Evolutionary conservation across 1,140 invertebrate species (phyloP).

Genomic region (Anoplolepis gracilipes): DNA sequence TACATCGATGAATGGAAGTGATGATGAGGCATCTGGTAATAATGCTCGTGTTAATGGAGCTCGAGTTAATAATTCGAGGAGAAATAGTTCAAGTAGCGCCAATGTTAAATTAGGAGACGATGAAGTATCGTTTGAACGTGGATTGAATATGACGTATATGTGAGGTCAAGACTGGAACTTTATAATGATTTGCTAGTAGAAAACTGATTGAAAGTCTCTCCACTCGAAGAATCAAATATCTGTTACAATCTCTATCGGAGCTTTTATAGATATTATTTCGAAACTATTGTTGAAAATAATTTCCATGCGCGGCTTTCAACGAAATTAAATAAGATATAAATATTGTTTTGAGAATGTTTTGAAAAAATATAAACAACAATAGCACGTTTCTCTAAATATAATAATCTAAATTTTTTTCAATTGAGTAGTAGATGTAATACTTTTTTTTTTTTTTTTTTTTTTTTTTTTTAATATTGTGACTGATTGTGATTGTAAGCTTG

Average conservation of each 20-base stretch:
- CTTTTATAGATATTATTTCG: slow-evolving; percentile 10
- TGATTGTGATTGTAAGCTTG: slow-evolving; percentile 36
- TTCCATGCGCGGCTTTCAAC: slow-evolving; percentile 14
- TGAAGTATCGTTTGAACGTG: slow-evolving; percentile 81
- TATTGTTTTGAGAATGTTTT: not conserved
- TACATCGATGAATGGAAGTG: slow-evolving; percentile 68
- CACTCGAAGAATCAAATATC: not conserved
- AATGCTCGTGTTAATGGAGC: slow-evolving; percentile 28
- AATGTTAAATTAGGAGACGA: slow-evolving; percentile 79
- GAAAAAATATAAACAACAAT: not conserved
- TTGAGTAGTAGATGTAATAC: not conserved
- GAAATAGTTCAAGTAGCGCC: slow-evolving; percentile 66
- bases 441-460: slow-evolving; percentile 15
- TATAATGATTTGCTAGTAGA: slow-evolving; percentile 68
- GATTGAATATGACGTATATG: slow-evolving; percentile 81
- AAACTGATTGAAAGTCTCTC: slow-evolving; percentile 29
- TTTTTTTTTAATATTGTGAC: slow-evolving; percentile 22
- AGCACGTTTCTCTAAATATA: not conserved
- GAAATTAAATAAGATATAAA: slow-evolving; percentile 11
- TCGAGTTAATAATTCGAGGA: slow-evolving; percentile 42
- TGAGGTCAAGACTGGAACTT: slow-evolving; percentile 77
- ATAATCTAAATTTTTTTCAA: slow-evolving; percentile 12
- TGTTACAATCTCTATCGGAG: not conserved
- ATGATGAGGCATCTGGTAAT: slow-evolving; percentile 57
- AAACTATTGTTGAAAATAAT: slow-evolving; percentile 39